Conservation (phyloP, 2,113 vertebrate species). For the Dendrocopos noguchii region DNA sequence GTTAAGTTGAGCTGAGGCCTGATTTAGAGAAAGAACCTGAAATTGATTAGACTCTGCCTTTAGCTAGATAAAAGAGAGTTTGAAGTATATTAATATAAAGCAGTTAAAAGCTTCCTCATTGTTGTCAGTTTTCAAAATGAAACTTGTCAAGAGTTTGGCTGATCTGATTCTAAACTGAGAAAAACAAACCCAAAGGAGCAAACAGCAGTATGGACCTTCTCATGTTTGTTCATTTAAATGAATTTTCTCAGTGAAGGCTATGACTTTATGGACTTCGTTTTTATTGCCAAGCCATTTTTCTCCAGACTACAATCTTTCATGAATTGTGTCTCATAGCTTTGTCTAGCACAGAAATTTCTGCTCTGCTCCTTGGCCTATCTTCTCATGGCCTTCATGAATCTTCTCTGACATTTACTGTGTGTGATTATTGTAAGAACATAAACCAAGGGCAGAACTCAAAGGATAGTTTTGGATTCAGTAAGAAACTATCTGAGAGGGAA, state of each 20-base stretch:
- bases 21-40: slow-evolving; percentile 69
- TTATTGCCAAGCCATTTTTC: slow-evolving; percentile 24
- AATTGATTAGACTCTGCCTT: slow-evolving; percentile 66
- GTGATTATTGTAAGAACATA: slow-evolving; percentile 7
- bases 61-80: slow-evolving; percentile 67
- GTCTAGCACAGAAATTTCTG: background rate
- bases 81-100: slow-evolving; percentile 35
- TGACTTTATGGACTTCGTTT: slow-evolving; percentile 20
- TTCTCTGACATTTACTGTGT: slow-evolving; percentile 31
- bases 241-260: background rate
- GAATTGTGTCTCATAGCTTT: background rate
- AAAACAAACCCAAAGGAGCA: slow-evolving; percentile 28
- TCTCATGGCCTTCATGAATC: slow-evolving; percentile 12
- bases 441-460: slow-evolving; percentile 28
- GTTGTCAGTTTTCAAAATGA: slow-evolving; percentile 47
- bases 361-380: background rate
- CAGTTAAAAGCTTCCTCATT: slow-evolving; percentile 50
- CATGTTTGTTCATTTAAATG: background rate
- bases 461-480: slow-evolving; percentile 26
- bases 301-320: background rate
- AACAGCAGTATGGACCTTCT: slow-evolving; percentile 1
- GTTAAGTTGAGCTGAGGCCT: slow-evolving; percentile 66
- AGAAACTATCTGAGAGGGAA: slow-evolving; percentile 21
- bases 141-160: slow-evolving; percentile 63
- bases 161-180: slow-evolving; percentile 28